Percentiles rank a stretch among this genome's conserved stretches.
phyloP scores from a whole-genome alignment of 2,888 invertebrate genomes.

The Griposia aprilina region DNA sequence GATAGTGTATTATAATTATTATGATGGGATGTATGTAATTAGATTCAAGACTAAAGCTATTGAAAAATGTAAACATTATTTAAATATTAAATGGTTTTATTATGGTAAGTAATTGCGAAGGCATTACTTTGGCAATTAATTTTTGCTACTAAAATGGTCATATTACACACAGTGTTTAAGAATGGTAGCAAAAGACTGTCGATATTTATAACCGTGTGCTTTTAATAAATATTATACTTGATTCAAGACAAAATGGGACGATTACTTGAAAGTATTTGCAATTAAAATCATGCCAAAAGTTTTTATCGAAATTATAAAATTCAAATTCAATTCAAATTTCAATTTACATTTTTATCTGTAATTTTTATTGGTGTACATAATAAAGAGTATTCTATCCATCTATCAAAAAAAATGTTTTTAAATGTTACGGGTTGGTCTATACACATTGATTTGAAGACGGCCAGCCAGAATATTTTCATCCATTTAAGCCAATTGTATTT shows the following conservation, averaged over 20 bases:
- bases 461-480: background rate
- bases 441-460: background rate
- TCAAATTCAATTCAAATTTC: too few relatives aligned
- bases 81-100: constrained; percentile 50
- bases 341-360: too few relatives aligned
- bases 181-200: background rate
- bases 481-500: background rate
- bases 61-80: constrained; percentile 58
- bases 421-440: too few relatives aligned
- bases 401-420: too few relatives aligned
- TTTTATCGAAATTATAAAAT: background rate
- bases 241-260: background rate
- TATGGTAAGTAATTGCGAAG: constrained; percentile 20
- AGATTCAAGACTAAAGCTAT: constrained; percentile 35
- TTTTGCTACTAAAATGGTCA: background rate
- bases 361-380: too few relatives aligned
- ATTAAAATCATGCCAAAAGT: background rate
- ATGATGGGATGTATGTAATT: constrained; percentile 40
- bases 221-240: background rate
- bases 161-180: background rate
- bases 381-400: too few relatives aligned
- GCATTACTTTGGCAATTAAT: constrained; percentile 25
- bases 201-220: background rate
- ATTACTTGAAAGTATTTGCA: background rate
- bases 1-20: constrained; percentile 49